A percentile compares a stretch with the other conserved stretches of the same genome.
Evolutionary conservation across 2,797 vertebrate species (phyloP).

Genomic region (Arnoldichthys spilopterus): DNA sequence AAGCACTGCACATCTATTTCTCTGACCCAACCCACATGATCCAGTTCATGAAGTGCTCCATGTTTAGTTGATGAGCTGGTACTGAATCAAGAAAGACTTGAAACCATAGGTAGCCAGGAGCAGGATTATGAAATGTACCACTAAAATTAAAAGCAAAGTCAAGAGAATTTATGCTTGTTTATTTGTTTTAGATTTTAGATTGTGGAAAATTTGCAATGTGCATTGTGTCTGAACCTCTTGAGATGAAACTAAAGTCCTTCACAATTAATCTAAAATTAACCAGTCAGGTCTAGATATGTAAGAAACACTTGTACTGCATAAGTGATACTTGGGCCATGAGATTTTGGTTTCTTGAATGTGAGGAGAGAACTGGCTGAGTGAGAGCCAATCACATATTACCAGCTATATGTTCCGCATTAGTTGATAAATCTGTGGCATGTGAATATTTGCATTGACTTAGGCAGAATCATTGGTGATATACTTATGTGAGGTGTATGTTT

Average conservation of each 20-base stretch:
- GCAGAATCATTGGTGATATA: conserved; percentile 29
- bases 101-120: too few species aligned
- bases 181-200: too few species aligned
- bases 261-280: background rate
- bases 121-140: too few species aligned
- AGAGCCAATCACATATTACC: conserved; percentile 40
- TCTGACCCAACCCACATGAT: too few species aligned
- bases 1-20: too few species aligned
- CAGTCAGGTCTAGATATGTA: background rate
- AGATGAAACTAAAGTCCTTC: too few species aligned
- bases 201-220: background rate
- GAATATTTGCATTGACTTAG: conserved; percentile 25
- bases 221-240: background rate
- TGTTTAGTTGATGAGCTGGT: too few species aligned
- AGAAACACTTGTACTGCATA: background rate
- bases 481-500: conserved; percentile 22
- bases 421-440: conserved; percentile 57
- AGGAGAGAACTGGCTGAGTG: conserved; percentile 30
- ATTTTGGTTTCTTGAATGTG: conserved; percentile 17
- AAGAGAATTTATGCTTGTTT: too few species aligned
- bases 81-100: too few species aligned
- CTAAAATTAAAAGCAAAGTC: too few species aligned
- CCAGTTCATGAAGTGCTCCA: too few species aligned
- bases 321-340: background rate
- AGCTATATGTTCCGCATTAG: conserved; percentile 38